Percentiles rank a stretch among this genome's conserved stretches.
Conservation (phyloP, 2,113 vertebrate species). For the Marcusenius ussheri region DNA sequence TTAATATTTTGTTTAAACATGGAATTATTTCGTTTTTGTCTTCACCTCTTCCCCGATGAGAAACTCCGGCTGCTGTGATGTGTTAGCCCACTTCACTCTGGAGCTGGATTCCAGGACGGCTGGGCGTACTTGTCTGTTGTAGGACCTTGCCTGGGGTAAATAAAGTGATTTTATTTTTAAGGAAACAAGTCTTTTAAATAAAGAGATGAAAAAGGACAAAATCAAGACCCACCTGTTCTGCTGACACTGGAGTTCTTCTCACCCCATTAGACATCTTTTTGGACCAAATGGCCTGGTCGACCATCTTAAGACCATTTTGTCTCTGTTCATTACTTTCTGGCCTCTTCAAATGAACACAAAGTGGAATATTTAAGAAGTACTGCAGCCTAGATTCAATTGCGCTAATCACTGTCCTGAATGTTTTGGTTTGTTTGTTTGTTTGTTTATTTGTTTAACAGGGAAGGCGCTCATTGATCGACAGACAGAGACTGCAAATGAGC, state of each 20-base stretch:
- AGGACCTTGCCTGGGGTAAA: conserved; percentile 71
- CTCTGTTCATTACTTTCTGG: conserved; percentile 92
- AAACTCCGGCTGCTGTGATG: conserved; percentile 77
- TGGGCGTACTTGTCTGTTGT: conserved; percentile 90
- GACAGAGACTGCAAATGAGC: background rate
- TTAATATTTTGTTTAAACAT: background rate
- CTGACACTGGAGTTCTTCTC: conserved; percentile 83
- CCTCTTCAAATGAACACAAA: conserved; percentile 58
- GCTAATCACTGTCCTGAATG: background rate
- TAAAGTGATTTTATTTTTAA: background rate
- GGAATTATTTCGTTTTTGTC: background rate
- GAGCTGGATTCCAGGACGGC: conserved; percentile 85
- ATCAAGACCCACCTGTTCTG: conserved; percentile 75
- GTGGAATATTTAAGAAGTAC: background rate
- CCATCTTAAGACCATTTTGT: conserved; percentile 98
- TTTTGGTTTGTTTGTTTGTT: background rate
- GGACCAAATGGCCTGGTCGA: conserved; percentile 98
- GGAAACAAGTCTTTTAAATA: background rate
- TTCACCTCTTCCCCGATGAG: conserved; percentile 92
- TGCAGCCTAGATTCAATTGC: background rate
- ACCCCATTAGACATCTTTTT: conserved; percentile 98
- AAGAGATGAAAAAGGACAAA: background rate
- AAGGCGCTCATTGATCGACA: background rate
- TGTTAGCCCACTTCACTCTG: conserved; percentile 89
- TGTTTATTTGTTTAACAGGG: background rate